Percentiles rank a stretch among this genome's conserved stretches.
Conservation (phyloP, 2,888 invertebrate species). For the Merodon equestris region DNA sequence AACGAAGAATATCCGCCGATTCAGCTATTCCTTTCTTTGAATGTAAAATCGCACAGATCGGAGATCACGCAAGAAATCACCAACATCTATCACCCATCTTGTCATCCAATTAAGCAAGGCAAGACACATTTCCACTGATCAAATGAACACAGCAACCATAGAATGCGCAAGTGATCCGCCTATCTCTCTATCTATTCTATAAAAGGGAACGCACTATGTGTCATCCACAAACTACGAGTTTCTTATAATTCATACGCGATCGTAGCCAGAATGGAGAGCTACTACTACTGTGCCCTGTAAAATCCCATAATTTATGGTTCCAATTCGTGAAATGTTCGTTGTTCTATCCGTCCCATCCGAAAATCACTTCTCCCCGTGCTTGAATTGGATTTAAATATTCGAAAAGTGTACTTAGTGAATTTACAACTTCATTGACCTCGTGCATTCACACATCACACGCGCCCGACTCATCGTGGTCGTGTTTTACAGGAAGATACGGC, state of each 20-base stretch:
- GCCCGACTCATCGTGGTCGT: too few relatives aligned
- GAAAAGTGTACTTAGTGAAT: conserved; percentile 44
- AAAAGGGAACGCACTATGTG: conserved; percentile 44
- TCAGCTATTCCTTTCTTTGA: too few relatives aligned
- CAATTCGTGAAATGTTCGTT: conserved; percentile 57
- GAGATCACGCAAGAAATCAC: conserved; percentile 56
- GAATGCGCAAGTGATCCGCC: conserved; percentile 53
- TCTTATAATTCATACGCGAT: conserved; percentile 47
- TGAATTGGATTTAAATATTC: conserved; percentile 50
- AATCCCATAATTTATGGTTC: conserved; percentile 55
- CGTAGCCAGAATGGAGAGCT: background rate
- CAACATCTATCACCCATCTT: conserved; percentile 41
- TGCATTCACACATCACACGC: conserved; percentile 36
- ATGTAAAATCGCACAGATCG: conserved; percentile 41
- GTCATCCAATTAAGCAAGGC: conserved; percentile 55
- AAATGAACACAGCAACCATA: conserved; percentile 5
- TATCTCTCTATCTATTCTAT: conserved; percentile 24
- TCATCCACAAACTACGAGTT: conserved; percentile 50
- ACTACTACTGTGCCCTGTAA: conserved; percentile 28
- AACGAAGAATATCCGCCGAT: too few relatives aligned
- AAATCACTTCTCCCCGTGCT: background rate
- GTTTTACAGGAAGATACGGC: conserved; percentile 20
- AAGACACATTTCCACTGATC: conserved; percentile 31
- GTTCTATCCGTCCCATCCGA: conserved; percentile 3
- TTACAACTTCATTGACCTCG: conserved; percentile 62